Evolutionary conservation across 2,797 vertebrate genomes (phyloP), one percentile per base, ranked within the genome.

Genomic region (Ctenopoma multispine): DNA sequence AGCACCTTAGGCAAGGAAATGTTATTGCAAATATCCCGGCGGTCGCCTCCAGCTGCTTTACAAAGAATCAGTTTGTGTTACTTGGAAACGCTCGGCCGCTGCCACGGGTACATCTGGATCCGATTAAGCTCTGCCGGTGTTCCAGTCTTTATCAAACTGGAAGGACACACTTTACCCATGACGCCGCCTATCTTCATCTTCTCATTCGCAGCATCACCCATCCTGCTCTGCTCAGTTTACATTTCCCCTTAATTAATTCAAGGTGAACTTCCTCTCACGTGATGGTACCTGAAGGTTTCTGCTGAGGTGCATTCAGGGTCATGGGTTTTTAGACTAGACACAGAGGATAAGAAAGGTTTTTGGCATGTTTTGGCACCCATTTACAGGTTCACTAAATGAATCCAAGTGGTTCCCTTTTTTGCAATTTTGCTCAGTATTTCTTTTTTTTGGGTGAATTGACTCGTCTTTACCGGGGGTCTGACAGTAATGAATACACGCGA

Each of bases 1-100:
- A 69, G 63, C 78, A 81, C 87, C 89, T 82, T 67, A 60, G 89
- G 89, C 81, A 69, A 58, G 65, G 66, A 83, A 72, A 83, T 83
- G 83, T 86, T 89, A 89, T 87, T 90, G 88, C 85, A 85, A 86
- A 90, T 86, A 84, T 83, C 75, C 74, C 85, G 76, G 77, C 51
- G 80, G 75, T 74, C 51, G 66, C 84, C 70, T 82, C 75, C 66
- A 80, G 85, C 82, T 53, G 69, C 70, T 89, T 80, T 70, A 86
- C 61, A 86, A 77, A 87, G 84, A 92, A 92, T 91, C 85, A 43
- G 85, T 90, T 84, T 87, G 81, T 47, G 69, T 85, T 87, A 83
- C 74, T 80, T 41, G 53, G 80, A 87, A 81, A 69, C 21, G 57
- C 81, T 87, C 76, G 48, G 60, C 69, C 31, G 75, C 81, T 24